Base-by-base conservation (phyloP, 2,888 invertebrate species). In the Ectemnius lituratus region DNA sequence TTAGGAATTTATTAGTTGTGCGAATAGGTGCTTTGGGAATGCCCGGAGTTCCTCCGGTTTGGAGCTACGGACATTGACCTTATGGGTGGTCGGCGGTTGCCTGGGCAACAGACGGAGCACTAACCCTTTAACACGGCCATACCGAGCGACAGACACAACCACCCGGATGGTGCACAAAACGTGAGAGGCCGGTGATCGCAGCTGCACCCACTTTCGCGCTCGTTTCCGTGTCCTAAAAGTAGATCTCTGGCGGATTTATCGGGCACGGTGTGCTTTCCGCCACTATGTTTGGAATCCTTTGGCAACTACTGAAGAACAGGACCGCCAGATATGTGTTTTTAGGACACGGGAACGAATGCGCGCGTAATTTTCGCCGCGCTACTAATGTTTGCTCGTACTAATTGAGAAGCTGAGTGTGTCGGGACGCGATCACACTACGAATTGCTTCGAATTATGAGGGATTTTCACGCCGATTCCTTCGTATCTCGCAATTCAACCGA, bases 101-200 rank as follows among this genome's bases (percentile, higher is more conserved):
- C 85, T 78, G 78, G 84, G 84, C 81, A 85, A 85, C 84, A 80
- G 82, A 79, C 82, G 49, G 84, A 79, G 81, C 82, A 75, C 76
- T 83, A 84, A 82, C 84, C 85, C 84, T 76, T 84, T 78, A 74
- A 72, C 66, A 76, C 49, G 70, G 66, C 75, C 67, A 71, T 68
- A 20, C 62, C 78, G 60, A 23, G 70, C 65, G 52, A 75, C 64
- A 75, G 27, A 57, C 62, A 73, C 73, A 73, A 73, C 76, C 70
- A 76, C 76, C 76, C 76, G 16, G 66, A 70, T 73, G 76, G 68
- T 67, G 58, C 63, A 49, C 47, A 62, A 72, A 73, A 70, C 58
- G 72, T 76, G 67, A 75, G 69, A 57, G 58, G 77, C 59, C 70
- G 68, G 66, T 73, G 67, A 58, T 45, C 63, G 23, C 13, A 13